Evolutionary conservation across 2,888 invertebrate species (phyloP), one percentile per base, ranked within the genome.

Genomic region (Epirrhoe tristata): DNA sequence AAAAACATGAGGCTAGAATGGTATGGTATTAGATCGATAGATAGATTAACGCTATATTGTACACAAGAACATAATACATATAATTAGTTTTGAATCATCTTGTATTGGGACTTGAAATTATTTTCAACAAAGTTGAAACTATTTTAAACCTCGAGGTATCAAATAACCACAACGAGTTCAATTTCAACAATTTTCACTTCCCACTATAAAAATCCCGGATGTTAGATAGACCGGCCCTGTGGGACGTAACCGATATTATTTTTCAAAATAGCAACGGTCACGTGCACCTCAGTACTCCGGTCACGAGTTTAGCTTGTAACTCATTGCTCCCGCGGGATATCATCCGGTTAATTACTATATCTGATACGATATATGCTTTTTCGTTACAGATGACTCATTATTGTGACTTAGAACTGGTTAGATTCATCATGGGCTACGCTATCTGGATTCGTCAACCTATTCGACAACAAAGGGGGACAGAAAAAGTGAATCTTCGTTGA

Each of bases 271-370:
- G 63, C 51, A 75, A 75, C 61, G 74, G 78, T 81, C 86, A 86
- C 85, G 86, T 84, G 55, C 80, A 78, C 73, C 70, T 71, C 61
- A 36, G 73, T 64, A 79, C 69, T 67, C 87, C 52, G 74, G 85
- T 85, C 87, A 87, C 87, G 87, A 81, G 64, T 79, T 75, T 61
- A 74, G 77, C 79, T 81, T 82, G 81, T 86, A 86, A 87, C 83
- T 87, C 85, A 87, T 84, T 78, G 84, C 77, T 76, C 81, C 82
- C 82, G 75, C 43, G 76, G 80, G 86, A 81, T 79, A 80, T 82
- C 80, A 82, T 79, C 78, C 77, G 72, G 78, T 81, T 86, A 86
- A 87, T 86, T 85, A 82, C 78, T 84, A 83, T 81, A 77, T 83
- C 77, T 81, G 78, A 77, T 77, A 78, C 79, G 77, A 50, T 62